Conservation (phyloP, 2,113 vertebrate genomes). For the Hyaena hyaena region DNA sequence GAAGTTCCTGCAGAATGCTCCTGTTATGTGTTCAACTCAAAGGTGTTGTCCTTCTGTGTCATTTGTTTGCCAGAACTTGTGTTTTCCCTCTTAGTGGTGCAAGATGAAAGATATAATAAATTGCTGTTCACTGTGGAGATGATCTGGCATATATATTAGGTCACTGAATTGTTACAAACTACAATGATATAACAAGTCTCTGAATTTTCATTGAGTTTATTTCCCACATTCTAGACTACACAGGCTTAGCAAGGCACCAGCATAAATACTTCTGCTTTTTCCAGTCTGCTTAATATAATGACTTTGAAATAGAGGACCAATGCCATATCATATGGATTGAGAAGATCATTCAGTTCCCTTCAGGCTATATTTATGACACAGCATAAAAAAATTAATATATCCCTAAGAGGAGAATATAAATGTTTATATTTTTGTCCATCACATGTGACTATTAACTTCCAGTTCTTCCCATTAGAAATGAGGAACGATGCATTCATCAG, state of each 20-base stretch:
- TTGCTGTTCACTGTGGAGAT: background rate
- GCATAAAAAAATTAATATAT: background rate
- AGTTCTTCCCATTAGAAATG: background rate
- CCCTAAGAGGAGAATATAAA: background rate
- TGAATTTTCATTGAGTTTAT: background rate
- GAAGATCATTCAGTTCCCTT: background rate
- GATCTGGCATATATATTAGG: background rate
- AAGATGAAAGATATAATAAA: background rate
- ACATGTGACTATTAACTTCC: background rate
- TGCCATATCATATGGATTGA: background rate
- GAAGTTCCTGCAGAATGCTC: background rate
- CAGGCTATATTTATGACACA: background rate
- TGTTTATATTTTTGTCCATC: background rate
- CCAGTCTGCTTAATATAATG: background rate
- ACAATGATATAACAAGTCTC: background rate
- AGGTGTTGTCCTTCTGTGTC: background rate
- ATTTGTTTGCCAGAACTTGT: background rate
- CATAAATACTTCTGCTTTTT: background rate
- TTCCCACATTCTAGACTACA: background rate
- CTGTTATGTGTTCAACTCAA: background rate
- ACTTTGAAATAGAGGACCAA: background rate
- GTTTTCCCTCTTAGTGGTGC: background rate
- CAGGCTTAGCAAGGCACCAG: background rate
- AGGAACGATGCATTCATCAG: background rate
- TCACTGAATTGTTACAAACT: background rate